Conservation (phyloP, 1,140 invertebrate genomes). For the Aphidius gifuensis region DNA sequence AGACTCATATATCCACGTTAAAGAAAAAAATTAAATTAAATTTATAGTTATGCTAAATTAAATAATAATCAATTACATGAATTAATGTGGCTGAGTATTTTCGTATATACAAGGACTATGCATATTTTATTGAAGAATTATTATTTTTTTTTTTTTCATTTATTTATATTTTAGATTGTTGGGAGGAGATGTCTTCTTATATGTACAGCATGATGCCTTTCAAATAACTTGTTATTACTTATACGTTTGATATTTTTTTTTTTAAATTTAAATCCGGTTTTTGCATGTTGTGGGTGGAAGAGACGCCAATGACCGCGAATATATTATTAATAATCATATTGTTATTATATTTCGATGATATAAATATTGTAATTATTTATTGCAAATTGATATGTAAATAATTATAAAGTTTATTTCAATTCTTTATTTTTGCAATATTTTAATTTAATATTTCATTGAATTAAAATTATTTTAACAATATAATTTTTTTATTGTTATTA, state of each 20-base stretch:
- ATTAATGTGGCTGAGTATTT: constrained; percentile 11
- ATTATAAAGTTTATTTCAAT: too few relatives aligned
- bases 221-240: too few relatives aligned
- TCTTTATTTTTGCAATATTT: too few relatives aligned
- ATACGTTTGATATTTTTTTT: too few relatives aligned
- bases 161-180: too few relatives aligned
- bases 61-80: constrained; percentile 21
- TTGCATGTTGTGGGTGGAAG: constrained; percentile 4
- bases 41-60: constrained; percentile 18
- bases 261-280: background rate
- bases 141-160: too few relatives aligned
- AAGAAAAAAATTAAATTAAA: constrained; percentile 11
- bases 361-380: background rate
- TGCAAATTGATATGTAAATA: background rate
- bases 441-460: too few relatives aligned
- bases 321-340: too few relatives aligned
- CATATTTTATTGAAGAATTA: too few relatives aligned
- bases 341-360: background rate
- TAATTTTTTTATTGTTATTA: too few relatives aligned
- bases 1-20: constrained; percentile 14
- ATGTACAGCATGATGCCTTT: constrained; percentile 17
- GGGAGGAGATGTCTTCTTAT: background rate
- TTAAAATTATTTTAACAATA: too few relatives aligned
- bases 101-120: too few relatives aligned
- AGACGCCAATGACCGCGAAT: constrained; percentile 1